These are phyloP conservation scores for Amiota communis DNA, from an alignment of 2,888 invertebrate species.

Conservation along the genomic window DNA sequence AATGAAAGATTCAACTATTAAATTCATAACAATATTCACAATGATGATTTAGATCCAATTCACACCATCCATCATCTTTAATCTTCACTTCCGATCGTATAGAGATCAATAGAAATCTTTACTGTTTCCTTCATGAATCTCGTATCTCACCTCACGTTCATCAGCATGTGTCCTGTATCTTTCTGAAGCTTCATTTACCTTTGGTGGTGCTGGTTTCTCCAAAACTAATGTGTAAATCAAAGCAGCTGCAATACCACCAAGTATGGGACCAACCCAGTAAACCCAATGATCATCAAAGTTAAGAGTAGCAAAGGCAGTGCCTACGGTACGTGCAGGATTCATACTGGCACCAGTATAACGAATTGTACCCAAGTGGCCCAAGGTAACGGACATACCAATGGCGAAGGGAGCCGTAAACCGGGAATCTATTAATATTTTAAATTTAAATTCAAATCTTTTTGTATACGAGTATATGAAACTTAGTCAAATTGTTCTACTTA, in stretches of 20 bases:
- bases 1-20: background rate
- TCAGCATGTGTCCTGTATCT: slow-evolving; percentile 74
- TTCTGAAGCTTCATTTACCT: slow-evolving; percentile 62
- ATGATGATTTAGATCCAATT: slow-evolving; percentile 31
- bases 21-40: slow-evolving; percentile 39
- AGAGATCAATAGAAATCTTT: slow-evolving; percentile 55
- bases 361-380: slow-evolving; percentile 89
- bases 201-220: slow-evolving; percentile 61
- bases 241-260: slow-evolving; percentile 85
- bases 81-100: too few relatives aligned
- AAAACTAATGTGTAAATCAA: slow-evolving; percentile 79
- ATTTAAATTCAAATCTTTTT: background rate
- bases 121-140: slow-evolving; percentile 56
- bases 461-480: background rate
- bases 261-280: slow-evolving; percentile 91
- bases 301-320: slow-evolving; percentile 86
- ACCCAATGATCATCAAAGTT: slow-evolving; percentile 89
- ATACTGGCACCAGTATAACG: slow-evolving; percentile 91
- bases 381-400: slow-evolving; percentile 89
- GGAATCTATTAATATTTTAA: slow-evolving; percentile 75
- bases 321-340: slow-evolving; percentile 93
- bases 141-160: slow-evolving; percentile 79
- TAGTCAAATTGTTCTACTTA: slow-evolving; percentile 35
- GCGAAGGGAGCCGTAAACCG: slow-evolving; percentile 88
- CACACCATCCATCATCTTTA: background rate